A percentile compares a stretch with the other conserved stretches of the same genome.
Evolutionary conservation across 2,888 invertebrate genomes (phyloP).

Genomic region (Lymantria dispar): DNA sequence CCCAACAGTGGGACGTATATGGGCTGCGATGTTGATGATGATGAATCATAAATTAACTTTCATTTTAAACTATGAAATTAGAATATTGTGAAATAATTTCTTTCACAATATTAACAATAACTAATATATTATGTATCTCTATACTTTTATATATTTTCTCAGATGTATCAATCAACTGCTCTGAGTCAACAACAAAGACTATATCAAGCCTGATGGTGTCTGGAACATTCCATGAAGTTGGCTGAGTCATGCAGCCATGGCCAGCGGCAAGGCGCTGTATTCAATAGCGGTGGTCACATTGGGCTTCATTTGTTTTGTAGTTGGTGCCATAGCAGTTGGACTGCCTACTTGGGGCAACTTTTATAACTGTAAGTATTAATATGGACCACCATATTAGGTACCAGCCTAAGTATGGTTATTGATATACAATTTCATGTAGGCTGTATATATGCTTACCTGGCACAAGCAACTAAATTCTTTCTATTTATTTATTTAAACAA

Average conservation of each 20-base stretch:
- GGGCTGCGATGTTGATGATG: no score
- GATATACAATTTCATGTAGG: background rate
- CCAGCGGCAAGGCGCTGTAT: slow-evolving; percentile 85
- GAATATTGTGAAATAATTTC: no score
- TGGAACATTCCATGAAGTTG: slow-evolving; percentile 50
- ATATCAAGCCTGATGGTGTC: slow-evolving; percentile 60
- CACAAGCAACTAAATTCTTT: no score
- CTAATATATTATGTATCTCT: background rate
- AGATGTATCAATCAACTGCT: slow-evolving; percentile 46
- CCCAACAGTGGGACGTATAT: no score
- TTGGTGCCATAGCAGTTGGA: slow-evolving; percentile 92
- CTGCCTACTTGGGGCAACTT: slow-evolving; percentile 95
- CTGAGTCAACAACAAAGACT: slow-evolving; percentile 27
- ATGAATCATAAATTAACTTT: no score
- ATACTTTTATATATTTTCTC: slow-evolving; percentile 7
- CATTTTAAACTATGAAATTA: no score
- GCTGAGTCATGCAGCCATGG: slow-evolving; percentile 83
- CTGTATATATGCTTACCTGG: background rate
- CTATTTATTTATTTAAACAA: no score
- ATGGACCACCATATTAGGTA: background rate
- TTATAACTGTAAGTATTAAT: slow-evolving; percentile 83
- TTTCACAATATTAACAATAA: no score
- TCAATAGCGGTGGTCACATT: slow-evolving; percentile 86
- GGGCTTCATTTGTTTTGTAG: slow-evolving; percentile 90
- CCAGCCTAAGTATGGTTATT: background rate